Base-by-base conservation (phyloP, 2,888 invertebrate species). In the Lydus trimaculatus region DNA sequence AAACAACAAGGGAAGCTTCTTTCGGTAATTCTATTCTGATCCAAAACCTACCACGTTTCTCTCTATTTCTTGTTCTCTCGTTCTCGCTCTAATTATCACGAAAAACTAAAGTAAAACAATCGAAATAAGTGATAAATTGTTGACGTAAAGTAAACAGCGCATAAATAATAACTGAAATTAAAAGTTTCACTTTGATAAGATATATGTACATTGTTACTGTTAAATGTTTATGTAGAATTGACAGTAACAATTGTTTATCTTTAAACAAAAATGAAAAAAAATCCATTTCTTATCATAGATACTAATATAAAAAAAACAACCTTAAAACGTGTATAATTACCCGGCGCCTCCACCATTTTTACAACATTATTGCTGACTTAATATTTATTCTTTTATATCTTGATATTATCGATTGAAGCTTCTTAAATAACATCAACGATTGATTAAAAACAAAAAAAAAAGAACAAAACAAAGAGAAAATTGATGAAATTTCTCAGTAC, bases 401-500 rank as follows among this genome's bases (percentile, higher is more conserved):
- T 20, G 2, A 11, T 20, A 20, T 48, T 48, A 48, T 48, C 48
- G 48, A 48, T 48, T 20, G 48, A 48, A 48, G 48, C 48, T 48
- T 48, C 43, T 43, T 7, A 17, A 17, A 43, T 33, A 11, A 33
- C 33, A 33, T 11, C 28, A 28, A 36, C 15, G 15, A 36, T 1
- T 4, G 36, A 3, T 4, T 4, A 15, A 4, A 15, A 15, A 43
- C 39, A 3, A 13, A 17, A 43, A 48, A 48, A 20, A 8, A 25
- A 13, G 4, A 52, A 25, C 1, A 7, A 20, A 48, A 20, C 9
- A 48, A 43, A 17, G 20, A 48, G 48, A 48, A 20, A 48, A 52
- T 52, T 48, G 3, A 20, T 20, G 20, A 9, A 48, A 48, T 48
- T 20, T 48, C 48, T 48, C 31, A 68, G 78, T 78, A 76, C 77